A percentile compares a stretch with the other conserved stretches of the same genome.
Conservation (phyloP, 2,797 vertebrate species). For the Choloepus didactylus region DNA sequence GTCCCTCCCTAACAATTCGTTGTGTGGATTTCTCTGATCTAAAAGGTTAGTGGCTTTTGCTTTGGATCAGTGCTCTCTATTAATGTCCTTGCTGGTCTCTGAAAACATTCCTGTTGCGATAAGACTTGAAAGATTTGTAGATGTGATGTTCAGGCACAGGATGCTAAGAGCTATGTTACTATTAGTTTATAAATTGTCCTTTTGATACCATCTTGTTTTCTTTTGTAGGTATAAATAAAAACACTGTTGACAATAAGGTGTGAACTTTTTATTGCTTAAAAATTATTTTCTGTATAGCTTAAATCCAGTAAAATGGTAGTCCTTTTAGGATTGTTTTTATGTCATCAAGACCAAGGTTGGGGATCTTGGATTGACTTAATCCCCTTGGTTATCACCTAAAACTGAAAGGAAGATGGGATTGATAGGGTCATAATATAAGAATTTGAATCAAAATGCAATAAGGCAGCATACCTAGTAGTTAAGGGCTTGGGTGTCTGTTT, state of each 20-base stretch:
- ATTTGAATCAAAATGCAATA: not conserved
- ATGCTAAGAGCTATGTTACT: slow-evolving; percentile 90
- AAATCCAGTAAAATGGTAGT: slow-evolving; percentile 29
- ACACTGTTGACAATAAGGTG: slow-evolving; percentile 90
- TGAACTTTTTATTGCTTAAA: slow-evolving; percentile 77
- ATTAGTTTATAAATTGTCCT: slow-evolving; percentile 91
- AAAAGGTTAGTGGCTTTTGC: slow-evolving; percentile 88
- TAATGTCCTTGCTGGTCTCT: slow-evolving; percentile 87
- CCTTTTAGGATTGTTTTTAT: not conserved
- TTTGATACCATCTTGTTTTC: slow-evolving; percentile 93
- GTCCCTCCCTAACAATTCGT: slow-evolving; percentile 80
- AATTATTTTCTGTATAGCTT: slow-evolving; percentile 39
- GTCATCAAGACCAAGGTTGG: not conserved
- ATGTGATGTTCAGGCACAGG: slow-evolving; percentile 88
- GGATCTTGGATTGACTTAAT: not conserved
- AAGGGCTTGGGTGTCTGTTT: not conserved
- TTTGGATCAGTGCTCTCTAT: slow-evolving; percentile 85
- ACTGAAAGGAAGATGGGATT: not conserved
- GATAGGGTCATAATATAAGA: not conserved
- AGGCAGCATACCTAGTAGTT: not conserved
- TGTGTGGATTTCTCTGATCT: slow-evolving; percentile 85
- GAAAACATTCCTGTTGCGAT: slow-evolving; percentile 90
- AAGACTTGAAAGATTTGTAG: slow-evolving; percentile 88
- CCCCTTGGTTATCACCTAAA: slow-evolving; percentile 46
- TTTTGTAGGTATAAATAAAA: slow-evolving; percentile 93